Conservation (phyloP, 2,113 vertebrate species). For the Pyxicephalus adspersus region DNA sequence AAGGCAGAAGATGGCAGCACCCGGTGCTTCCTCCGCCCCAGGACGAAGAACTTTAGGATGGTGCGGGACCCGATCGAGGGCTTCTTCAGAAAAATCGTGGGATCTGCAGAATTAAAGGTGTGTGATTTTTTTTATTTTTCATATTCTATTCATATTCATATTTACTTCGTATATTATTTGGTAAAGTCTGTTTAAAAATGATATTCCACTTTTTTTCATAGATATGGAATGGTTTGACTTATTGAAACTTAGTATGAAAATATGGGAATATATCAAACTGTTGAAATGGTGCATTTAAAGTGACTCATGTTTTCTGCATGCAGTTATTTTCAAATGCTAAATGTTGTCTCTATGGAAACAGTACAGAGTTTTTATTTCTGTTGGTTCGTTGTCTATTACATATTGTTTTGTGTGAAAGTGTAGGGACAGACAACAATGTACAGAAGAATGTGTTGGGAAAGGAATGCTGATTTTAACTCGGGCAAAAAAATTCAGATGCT, state of each 20-base stretch:
- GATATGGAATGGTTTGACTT: not conserved
- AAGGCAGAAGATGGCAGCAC: no score
- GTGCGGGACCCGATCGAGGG: no score
- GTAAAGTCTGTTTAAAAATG: no score
- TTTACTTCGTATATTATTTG: no score
- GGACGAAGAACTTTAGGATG: no score
- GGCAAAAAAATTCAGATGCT: not conserved
- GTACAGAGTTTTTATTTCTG: slow-evolving; percentile 12
- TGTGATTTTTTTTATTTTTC: no score
- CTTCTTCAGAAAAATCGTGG: no score
- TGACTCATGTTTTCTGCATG: slow-evolving; percentile 16
- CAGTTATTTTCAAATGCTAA: slow-evolving; percentile 1
- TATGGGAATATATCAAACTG: not conserved
- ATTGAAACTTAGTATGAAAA: not conserved
- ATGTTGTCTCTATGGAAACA: slow-evolving; percentile 5
- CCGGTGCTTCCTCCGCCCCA: no score
- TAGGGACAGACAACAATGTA: slow-evolving; percentile 11
- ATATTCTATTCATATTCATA: no score
- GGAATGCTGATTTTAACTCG: not conserved
- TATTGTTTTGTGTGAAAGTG: slow-evolving; percentile 16
- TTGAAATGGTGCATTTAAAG: slow-evolving; percentile 9
- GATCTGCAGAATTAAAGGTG: no score
- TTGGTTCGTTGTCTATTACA: slow-evolving; percentile 5
- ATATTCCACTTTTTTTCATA: no score
- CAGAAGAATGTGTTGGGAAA: slow-evolving; percentile 7